Base-by-base conservation (phyloP, 2,113 vertebrate species). In the Salvator merianae region DNA sequence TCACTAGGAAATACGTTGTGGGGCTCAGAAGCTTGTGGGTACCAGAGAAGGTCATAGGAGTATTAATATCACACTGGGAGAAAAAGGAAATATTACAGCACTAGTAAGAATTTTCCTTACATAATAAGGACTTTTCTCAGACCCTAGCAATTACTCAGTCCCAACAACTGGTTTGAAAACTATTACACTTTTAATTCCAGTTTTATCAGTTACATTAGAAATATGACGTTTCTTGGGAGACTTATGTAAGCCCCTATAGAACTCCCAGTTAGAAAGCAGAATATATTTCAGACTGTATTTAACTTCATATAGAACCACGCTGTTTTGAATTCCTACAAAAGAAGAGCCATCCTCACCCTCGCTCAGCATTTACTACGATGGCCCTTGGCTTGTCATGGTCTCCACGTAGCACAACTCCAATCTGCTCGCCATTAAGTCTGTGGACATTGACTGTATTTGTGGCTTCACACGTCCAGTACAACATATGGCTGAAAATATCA, bases 391-490 rank as follows among this genome's bases (percentile, higher is more conserved):
- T 96, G 94, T 99, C 98, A 0, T 95, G 96, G 1, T 98, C 97
- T 2, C 98, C 98, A 0, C 97, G 96, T 40, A 99, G 91, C 81
- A 99, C 98, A 90, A 98, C 97, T 0, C 98, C 98, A n/a, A 99
- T 94, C 0, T 91, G 88, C 1, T 96, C 94, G 0, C 98, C 97
- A 0, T 94, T 96, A 94, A 99, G 97, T 75, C 96, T 94, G 84
- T 98, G 97, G 12, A 98, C 96, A 0, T 97, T 99, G 93, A 99
- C 94, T 9, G 97, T 97, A 89, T 99, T 98, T 38, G 97, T 97
- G 73, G 95, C 96, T 95, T 99, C 98, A 0, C 98, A 99, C 4
- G 98, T 99, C 98, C 98, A 99, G 94, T 98, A 99, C 12, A 99
- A 92, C 9, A 96, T 97, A 4, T 98, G 97, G 89, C 98, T 98